Percentiles rank a stretch among this genome's conserved stretches.
phyloP scores from a whole-genome alignment of 2,888 invertebrate species.

The Phasia obesa region DNA sequence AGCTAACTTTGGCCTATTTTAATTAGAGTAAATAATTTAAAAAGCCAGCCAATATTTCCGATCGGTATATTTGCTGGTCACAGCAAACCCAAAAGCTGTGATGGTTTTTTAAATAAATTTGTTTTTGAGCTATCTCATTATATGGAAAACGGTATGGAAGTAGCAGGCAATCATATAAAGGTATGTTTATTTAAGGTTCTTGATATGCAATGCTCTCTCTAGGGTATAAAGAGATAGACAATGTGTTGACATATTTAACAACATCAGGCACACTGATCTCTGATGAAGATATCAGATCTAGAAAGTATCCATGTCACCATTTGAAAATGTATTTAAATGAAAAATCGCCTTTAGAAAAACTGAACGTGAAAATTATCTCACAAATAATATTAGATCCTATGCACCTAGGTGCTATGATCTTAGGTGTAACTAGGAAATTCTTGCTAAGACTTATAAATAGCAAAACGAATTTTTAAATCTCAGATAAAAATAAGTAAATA shows the following conservation, averaged over 20 bases:
- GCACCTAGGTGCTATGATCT: too few relatives aligned
- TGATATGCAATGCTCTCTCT: slow-evolving; percentile 40
- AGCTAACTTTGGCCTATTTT: slow-evolving; percentile 32
- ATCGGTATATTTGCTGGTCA: slow-evolving; percentile 31
- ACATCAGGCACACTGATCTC: too few relatives aligned
- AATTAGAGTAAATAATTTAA: slow-evolving; percentile 28
- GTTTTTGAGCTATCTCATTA: slow-evolving; percentile 11
- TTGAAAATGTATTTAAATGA: slow-evolving; percentile 17
- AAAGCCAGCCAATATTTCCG: slow-evolving; percentile 21
- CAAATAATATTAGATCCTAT: slow-evolving; percentile 55
- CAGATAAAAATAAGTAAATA: too few relatives aligned
- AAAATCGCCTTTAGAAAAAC: slow-evolving; percentile 24
- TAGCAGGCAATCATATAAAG: background rate
- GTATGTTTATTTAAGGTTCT: background rate
- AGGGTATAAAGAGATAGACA: slow-evolving; percentile 39
- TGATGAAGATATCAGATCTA: slow-evolving; percentile 37
- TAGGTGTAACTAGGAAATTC: too few relatives aligned
- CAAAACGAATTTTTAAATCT: too few relatives aligned
- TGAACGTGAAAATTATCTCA: slow-evolving; percentile 31
- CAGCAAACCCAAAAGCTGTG: slow-evolving; percentile 31
- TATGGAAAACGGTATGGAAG: slow-evolving; percentile 30
- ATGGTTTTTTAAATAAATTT: slow-evolving; percentile 21
- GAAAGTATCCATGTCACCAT: slow-evolving; percentile 55
- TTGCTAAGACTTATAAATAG: too few relatives aligned
- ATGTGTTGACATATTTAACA: slow-evolving; percentile 38